These are phyloP conservation scores for Nematolebias whitei DNA, from an alignment of 2,113 vertebrate species.

Conservation along the genomic window DNA sequence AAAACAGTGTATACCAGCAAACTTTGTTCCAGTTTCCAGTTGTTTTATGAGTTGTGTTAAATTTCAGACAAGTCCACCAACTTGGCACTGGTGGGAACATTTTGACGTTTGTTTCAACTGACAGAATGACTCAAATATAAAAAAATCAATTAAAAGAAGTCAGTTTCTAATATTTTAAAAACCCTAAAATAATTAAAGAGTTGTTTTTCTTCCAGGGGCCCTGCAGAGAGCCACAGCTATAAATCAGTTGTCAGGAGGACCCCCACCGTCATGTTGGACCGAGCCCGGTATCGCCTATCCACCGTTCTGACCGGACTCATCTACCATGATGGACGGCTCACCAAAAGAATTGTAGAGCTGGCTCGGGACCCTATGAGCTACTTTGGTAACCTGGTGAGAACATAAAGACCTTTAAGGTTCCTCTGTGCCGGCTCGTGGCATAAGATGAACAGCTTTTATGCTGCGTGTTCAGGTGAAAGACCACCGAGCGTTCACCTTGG, in stretches of 20 bases:
- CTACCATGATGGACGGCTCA: constrained; percentile 88
- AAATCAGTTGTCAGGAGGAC: constrained; percentile 80
- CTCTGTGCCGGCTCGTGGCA: background rate
- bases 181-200: too few relatives aligned
- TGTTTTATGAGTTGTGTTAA: too few relatives aligned
- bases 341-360: constrained; percentile 91
- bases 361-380: constrained; percentile 90
- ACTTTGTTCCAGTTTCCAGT: too few relatives aligned
- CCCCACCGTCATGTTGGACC: constrained; percentile 84
- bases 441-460: background rate
- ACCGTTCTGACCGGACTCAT: constrained; percentile 88
- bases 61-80: too few relatives aligned
- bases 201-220: too few relatives aligned
- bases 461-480: constrained; percentile 80
- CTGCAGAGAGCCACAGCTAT: constrained; percentile 40
- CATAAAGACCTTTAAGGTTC: too few relatives aligned
- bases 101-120: too few relatives aligned
- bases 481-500: constrained; percentile 90
- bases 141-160: too few relatives aligned
- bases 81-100: too few relatives aligned
- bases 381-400: constrained; percentile 91
- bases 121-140: too few relatives aligned
- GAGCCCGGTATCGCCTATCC: constrained; percentile 88
- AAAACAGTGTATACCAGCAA: too few relatives aligned
- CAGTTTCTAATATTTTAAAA: too few relatives aligned